phyloP scores from a whole-genome alignment of 2,797 vertebrate species.

The Gallirallus australis region DNA sequence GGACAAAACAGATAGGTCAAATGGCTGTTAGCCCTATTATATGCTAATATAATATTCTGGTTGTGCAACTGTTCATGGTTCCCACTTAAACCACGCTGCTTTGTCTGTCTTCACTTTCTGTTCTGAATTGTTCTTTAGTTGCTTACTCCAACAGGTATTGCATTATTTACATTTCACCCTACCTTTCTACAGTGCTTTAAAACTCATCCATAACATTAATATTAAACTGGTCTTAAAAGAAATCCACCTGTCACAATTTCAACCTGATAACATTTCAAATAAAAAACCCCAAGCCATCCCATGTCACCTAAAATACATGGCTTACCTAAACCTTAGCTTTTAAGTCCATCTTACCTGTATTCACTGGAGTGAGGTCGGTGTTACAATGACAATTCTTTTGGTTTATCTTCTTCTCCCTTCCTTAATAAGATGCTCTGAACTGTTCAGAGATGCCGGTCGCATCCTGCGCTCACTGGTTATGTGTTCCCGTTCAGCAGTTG shows the following conservation, averaged over 20 bases:
- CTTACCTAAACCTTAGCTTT: neutral
- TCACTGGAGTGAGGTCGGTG: neutral
- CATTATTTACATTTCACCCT: neutral
- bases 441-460: neutral
- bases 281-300: neutral
- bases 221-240: neutral
- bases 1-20: conserved; percentile 1
- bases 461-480: neutral
- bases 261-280: neutral
- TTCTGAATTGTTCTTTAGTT: neutral
- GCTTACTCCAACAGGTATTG: neutral
- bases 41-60: neutral
- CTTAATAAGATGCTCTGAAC: neutral
- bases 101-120: neutral
- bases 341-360: neutral
- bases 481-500: neutral
- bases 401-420: neutral
- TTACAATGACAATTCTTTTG: neutral
- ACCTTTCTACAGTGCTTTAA: neutral
- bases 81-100: neutral
- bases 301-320: neutral
- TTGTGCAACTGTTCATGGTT: neutral
- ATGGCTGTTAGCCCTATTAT: neutral
- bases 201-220: neutral
- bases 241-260: neutral